phyloP scores from a whole-genome alignment of 2,888 invertebrate genomes.

The Acleris sparsana region DNA sequence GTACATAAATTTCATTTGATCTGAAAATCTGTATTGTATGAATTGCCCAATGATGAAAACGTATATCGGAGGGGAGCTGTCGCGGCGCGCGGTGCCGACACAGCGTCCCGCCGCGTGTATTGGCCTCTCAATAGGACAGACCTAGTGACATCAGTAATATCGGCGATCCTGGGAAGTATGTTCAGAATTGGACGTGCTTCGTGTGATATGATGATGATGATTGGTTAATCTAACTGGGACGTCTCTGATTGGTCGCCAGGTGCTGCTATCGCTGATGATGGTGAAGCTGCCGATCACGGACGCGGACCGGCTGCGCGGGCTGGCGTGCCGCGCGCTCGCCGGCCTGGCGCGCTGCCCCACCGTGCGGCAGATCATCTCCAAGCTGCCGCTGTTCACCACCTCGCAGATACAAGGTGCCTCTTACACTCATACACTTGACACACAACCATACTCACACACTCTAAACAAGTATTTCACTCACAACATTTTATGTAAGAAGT shows the following conservation, averaged over 20 bases:
- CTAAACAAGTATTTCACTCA: too few relatives aligned
- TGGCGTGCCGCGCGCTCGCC: slow-evolving; percentile 96
- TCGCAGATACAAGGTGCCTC: slow-evolving; percentile 92
- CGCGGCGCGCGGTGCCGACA: not conserved
- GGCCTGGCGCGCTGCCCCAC: slow-evolving; percentile 97
- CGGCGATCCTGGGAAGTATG: too few relatives aligned
- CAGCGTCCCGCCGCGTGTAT: not conserved
- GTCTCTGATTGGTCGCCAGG: slow-evolving; percentile 66
- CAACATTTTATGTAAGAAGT: too few relatives aligned
- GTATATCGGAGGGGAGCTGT: slow-evolving; percentile 6
- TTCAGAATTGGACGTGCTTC: too few relatives aligned
- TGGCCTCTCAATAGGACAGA: too few relatives aligned
- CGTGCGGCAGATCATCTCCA: slow-evolving; percentile 96
- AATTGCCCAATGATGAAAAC: slow-evolving; percentile 11
- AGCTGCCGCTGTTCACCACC: slow-evolving; percentile 95
- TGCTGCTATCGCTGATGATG: slow-evolving; percentile 93
- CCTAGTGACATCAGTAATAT: too few relatives aligned
- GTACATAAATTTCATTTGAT: too few relatives aligned
- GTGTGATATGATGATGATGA: not conserved
- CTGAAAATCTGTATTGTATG: too few relatives aligned
- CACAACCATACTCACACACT: too few relatives aligned
- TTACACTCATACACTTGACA: not conserved
- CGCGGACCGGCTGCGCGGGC: slow-evolving; percentile 96
- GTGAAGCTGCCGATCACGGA: slow-evolving; percentile 97
- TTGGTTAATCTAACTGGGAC: not conserved